Conservation (phyloP, 2,797 vertebrate species). For the Falco columbarius region DNA sequence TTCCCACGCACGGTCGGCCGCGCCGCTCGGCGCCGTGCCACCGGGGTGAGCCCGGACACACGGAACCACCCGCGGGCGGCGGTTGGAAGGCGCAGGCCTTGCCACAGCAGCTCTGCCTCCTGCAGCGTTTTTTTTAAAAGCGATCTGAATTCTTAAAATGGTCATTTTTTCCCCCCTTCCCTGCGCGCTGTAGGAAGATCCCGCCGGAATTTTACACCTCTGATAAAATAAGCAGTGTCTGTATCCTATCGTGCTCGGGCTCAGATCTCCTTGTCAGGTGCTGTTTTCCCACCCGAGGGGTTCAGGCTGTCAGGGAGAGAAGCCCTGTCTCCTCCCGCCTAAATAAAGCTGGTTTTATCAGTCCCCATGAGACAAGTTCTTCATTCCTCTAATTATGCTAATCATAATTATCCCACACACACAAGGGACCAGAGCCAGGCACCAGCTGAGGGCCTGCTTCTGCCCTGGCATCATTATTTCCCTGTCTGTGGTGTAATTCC, state of each 20-base stretch:
- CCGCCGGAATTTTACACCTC: neutral
- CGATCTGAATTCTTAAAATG: too few species aligned
- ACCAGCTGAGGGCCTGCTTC: neutral
- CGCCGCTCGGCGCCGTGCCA: too few species aligned
- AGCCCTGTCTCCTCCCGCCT: neutral
- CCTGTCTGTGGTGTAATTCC: rapidly evolving
- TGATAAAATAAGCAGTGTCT: neutral
- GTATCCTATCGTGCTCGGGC: rapidly evolving
- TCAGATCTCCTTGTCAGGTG: neutral
- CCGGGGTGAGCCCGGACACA: too few species aligned
- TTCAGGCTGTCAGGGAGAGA: neutral
- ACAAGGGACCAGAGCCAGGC: rapidly evolving
- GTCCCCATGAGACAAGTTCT: rapidly evolving
- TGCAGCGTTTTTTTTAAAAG: rapidly evolving
- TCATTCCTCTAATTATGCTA: neutral
- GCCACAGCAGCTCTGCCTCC: neutral
- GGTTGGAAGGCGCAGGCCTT: rapidly evolving
- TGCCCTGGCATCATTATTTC: neutral
- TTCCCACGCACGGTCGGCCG: rapidly evolving
- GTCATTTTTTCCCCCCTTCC: rapidly evolving
- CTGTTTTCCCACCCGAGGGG: neutral
- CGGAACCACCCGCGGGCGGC: rapidly evolving
- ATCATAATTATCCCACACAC: neutral
- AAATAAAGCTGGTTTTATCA: neutral
- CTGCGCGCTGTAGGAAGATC: rapidly evolving